Conservation (phyloP, 2,888 invertebrate species). For the Orchesella flavescens region DNA sequence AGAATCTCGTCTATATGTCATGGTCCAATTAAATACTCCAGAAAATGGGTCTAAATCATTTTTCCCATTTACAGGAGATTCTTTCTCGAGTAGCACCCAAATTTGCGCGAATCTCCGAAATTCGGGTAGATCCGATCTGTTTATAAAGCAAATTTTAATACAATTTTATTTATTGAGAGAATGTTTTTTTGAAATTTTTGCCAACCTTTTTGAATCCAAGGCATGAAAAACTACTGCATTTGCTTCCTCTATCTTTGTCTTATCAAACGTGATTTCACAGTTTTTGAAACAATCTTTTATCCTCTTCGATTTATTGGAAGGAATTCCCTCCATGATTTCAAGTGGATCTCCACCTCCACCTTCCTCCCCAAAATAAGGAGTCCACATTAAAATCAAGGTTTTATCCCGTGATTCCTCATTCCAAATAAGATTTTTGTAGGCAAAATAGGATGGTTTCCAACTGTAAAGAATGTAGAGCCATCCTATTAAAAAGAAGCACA, state of each 20-base stretch:
- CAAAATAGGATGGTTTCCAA: no score
- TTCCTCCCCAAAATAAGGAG: not conserved
- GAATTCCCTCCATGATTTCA: not conserved
- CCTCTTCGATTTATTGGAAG: not conserved
- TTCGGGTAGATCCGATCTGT: not conserved
- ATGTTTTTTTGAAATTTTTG: not conserved
- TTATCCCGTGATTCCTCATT: no score
- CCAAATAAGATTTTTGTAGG: no score
- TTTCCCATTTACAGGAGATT: not conserved
- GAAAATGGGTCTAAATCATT: not conserved
- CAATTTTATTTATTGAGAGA: no score
- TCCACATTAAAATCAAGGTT: not conserved
- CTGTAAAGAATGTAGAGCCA: no score
- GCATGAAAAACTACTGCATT: not conserved
- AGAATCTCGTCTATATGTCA: conserved; percentile 5
- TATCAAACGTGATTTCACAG: not conserved
- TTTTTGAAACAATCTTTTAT: not conserved
- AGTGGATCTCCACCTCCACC: not conserved
- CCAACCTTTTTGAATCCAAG: not conserved
- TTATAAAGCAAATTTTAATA: not conserved
- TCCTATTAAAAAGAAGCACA: no score
- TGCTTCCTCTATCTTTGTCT: not conserved
- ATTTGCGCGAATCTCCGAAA: not conserved
- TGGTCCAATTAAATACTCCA: conserved; percentile 20
- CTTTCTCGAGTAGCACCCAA: not conserved